Percentiles rank a stretch among this genome's conserved stretches.
These are phyloP conservation scores for Scolopax bukidnonensis DNA, from an alignment of 2,797 vertebrate species.

Conservation along the genomic window DNA sequence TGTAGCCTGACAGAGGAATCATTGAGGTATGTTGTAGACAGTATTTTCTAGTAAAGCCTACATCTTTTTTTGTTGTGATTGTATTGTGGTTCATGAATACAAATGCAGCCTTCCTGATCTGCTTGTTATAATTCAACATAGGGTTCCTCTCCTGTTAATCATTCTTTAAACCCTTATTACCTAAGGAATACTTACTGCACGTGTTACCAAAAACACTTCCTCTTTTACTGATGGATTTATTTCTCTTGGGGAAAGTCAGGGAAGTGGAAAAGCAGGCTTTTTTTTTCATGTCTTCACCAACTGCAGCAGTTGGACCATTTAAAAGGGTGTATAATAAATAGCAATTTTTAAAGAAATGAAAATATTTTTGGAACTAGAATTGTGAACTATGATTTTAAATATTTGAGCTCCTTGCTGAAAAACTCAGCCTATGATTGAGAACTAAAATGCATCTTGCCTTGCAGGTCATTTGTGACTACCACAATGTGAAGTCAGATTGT, in stretches of 20 bases:
- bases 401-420: background rate
- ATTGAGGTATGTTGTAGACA: background rate
- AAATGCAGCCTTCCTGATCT: background rate
- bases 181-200: background rate
- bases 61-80: background rate
- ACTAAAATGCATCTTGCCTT: background rate
- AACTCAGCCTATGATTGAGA: background rate
- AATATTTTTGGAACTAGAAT: background rate
- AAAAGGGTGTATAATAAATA: background rate
- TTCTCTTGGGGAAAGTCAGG: background rate
- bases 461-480: background rate
- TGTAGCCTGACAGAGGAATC: background rate
- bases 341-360: background rate
- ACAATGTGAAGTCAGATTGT: background rate
- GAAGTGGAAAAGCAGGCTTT: background rate
- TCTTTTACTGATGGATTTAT: background rate
- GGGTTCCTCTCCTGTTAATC: background rate
- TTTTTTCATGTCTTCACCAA: background rate
- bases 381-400: background rate
- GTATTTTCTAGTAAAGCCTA: background rate
- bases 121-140: background rate
- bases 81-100: background rate
- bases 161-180: background rate
- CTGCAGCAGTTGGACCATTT: background rate
- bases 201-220: background rate